These are phyloP conservation scores for Mnemiopsis leidyi DNA, from an alignment of 37 sponge, comb jelly and placozoan genomes.

Conservation along the genomic window DNA sequence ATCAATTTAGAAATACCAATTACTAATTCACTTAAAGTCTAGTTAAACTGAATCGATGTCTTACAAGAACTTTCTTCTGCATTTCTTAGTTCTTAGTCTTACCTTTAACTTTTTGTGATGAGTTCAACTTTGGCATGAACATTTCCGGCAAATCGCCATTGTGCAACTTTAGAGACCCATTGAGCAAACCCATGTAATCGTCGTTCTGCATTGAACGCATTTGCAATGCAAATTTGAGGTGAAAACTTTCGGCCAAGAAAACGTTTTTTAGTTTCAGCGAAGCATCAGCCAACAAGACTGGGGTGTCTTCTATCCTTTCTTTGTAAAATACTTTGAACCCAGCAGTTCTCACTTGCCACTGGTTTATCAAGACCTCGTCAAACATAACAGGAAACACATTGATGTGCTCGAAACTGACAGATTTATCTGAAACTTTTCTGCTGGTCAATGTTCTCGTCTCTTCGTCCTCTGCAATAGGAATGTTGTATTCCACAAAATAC, in stretches of 20 bases:
- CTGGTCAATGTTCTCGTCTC: background rate
- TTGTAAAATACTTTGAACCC: conserved; percentile 10
- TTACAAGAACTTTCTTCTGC: background rate
- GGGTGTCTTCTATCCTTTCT: conserved; percentile 33
- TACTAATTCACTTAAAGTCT: background rate
- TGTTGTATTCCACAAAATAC: conserved; percentile 29
- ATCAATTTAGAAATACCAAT: background rate
- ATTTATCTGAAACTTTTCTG: background rate
- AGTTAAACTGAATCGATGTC: background rate
- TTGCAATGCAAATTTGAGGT: background rate
- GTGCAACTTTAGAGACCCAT: background rate
- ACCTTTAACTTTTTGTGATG: background rate
- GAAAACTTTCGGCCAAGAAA: background rate
- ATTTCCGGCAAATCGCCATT: conserved; percentile 24
- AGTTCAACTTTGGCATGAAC: background rate
- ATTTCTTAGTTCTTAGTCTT: background rate
- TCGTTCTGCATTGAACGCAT: background rate
- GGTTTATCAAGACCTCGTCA: conserved; percentile 27
- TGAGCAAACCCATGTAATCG: conserved; percentile 32
- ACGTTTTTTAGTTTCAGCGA: conserved; percentile 13
- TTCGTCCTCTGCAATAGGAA: background rate
- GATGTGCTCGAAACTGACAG: conserved; percentile 12
- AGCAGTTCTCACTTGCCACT: background rate
- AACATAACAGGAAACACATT: conserved; percentile 54
- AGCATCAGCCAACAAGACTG: conserved; percentile 2